These are phyloP conservation scores for Myotis findleyi DNA, from an alignment of 2,797 vertebrate genomes.

Conservation along the genomic window DNA sequence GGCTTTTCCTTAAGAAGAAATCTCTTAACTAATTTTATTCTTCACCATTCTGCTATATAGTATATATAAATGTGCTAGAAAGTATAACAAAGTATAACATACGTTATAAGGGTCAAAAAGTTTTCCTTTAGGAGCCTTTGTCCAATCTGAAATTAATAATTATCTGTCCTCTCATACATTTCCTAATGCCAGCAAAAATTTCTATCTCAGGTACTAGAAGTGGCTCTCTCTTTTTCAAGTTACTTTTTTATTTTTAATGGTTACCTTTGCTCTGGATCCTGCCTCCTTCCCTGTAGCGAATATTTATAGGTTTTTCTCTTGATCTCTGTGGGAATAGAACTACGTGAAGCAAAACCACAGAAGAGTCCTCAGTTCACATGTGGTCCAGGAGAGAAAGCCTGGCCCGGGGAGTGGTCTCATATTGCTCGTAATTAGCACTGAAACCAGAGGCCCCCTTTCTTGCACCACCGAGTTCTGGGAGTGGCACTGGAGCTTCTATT, in stretches of 20 bases:
- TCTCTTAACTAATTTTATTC: slow-evolving; percentile 9
- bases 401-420: not conserved
- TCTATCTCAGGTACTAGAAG: fast-evolving
- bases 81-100: not conserved
- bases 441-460: not conserved
- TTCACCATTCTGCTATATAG: not conserved
- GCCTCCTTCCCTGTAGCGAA: slow-evolving; percentile 33
- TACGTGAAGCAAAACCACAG: not conserved
- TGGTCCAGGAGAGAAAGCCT: not conserved
- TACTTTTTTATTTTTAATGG: slow-evolving; percentile 57
- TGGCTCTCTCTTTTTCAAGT: not conserved
- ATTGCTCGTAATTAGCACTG: not conserved
- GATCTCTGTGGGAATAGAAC: slow-evolving; percentile 51
- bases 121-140: slow-evolving; percentile 7
- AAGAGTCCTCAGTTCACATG: not conserved
- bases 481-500: not conserved
- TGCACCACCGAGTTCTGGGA: not conserved
- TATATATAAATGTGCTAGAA: slow-evolving; percentile 16
- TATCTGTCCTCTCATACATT: slow-evolving; percentile 37
- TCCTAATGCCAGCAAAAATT: slow-evolving; percentile 39
- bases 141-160: slow-evolving; percentile 10
- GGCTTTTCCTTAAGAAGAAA: slow-evolving; percentile 2
- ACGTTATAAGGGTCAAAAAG: slow-evolving; percentile 5
- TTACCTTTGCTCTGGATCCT: not conserved
- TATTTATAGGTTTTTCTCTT: slow-evolving; percentile 55